A percentile compares a stretch with the other conserved stretches of the same genome.
These are phyloP conservation scores for Physocephala rufipes DNA, from an alignment of 2,888 invertebrate species.

Conservation along the genomic window DNA sequence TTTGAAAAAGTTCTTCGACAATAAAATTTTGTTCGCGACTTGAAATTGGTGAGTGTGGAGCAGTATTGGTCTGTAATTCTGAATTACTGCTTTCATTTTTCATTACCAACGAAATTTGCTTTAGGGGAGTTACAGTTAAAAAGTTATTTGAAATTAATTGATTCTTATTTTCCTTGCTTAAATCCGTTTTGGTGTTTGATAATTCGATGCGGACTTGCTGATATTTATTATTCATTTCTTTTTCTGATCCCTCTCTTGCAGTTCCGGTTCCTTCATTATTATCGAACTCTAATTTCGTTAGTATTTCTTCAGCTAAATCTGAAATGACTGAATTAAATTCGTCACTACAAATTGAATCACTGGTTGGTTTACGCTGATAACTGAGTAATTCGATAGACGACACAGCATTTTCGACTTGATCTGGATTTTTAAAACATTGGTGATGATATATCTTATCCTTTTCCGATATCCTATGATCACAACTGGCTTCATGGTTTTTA, in stretches of 20 bases:
- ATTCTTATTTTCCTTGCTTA: neutral
- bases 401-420: conserved; percentile 27
- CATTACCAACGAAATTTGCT: too few species aligned
- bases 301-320: conserved; percentile 59
- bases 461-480: too few species aligned
- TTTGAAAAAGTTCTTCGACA: conserved; percentile 57
- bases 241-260: conserved; percentile 12
- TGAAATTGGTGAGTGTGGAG: conserved; percentile 36
- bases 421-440: too few species aligned
- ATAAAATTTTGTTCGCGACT: conserved; percentile 57
- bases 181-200: neutral
- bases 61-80: neutral
- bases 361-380: conserved; percentile 53
- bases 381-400: conserved; percentile 45
- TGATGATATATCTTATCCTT: neutral
- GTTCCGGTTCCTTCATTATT: conserved; percentile 43
- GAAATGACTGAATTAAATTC: conserved; percentile 62
- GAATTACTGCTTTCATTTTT: too few species aligned
- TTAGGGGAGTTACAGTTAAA: too few species aligned
- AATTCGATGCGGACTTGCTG: neutral
- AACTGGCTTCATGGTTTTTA: too few species aligned
- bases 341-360: conserved; percentile 60
- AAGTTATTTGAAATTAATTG: neutral
- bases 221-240: neutral
- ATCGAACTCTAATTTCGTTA: conserved; percentile 58